These are phyloP conservation scores for Plebejus anna DNA, from an alignment of 2,888 invertebrate species.

Conservation along the genomic window DNA sequence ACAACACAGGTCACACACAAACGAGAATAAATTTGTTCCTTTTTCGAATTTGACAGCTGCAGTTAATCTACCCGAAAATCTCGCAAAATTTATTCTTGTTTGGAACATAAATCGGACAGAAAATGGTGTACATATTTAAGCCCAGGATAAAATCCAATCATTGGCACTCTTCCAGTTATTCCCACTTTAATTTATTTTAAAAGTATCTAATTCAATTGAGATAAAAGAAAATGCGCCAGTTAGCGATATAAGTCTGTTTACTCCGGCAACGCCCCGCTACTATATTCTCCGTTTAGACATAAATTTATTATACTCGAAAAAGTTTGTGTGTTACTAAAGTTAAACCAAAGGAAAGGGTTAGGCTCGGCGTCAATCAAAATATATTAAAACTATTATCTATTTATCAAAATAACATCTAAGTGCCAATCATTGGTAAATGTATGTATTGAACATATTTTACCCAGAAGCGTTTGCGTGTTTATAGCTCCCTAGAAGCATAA, in stretches of 20 bases:
- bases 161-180: slow-evolving; percentile 16
- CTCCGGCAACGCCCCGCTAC: background rate
- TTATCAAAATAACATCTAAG: background rate
- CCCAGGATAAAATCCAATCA: slow-evolving; percentile 4
- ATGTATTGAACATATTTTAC: background rate
- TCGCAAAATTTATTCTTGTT: slow-evolving; percentile 12
- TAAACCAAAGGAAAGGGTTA: background rate
- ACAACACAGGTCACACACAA: background rate
- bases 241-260: background rate
- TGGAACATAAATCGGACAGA: background rate
- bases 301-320: background rate
- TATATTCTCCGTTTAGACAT: background rate
- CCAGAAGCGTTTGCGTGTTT: slow-evolving; percentile 27
- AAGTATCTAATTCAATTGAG: background rate
- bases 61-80: background rate
- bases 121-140: background rate
- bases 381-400: background rate
- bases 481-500: slow-evolving; percentile 22
- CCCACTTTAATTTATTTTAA: background rate
- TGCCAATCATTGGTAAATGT: slow-evolving; percentile 9
- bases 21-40: slow-evolving; percentile 11
- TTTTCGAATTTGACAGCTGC: background rate
- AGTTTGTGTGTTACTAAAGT: background rate
- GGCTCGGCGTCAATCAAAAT: background rate
- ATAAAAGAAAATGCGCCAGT: background rate